Evolutionary conservation across 2,888 invertebrate genomes (phyloP).

Genomic region (Cephus pulcher): DNA sequence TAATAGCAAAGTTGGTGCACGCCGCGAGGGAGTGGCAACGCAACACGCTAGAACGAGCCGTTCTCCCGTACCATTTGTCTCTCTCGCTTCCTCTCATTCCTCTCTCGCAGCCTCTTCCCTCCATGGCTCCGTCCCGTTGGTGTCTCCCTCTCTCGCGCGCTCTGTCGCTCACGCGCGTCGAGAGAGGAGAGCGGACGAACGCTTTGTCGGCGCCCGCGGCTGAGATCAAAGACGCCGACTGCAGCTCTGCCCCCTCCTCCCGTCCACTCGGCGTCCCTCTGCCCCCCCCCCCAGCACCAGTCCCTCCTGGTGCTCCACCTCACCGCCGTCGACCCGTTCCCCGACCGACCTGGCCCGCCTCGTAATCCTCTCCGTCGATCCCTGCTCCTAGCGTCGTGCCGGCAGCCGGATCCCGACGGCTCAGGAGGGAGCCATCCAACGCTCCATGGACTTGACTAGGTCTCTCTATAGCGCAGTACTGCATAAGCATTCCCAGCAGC

Average conservation of each 20-base stretch:
- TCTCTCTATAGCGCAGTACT: background rate
- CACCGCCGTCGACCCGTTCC: conserved; percentile 22
- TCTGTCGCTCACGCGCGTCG: conserved; percentile 10
- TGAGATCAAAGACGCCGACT: conserved; percentile 61
- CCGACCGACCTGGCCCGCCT: conserved; percentile 17
- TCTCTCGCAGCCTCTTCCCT: conserved; percentile 7
- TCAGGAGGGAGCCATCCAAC: background rate
- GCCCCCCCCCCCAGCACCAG: conserved; percentile 24
- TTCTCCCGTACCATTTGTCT: conserved; percentile 12
- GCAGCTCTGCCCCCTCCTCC: conserved; percentile 33
- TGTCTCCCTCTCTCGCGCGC: conserved; percentile 25
- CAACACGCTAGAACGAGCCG: conserved; percentile 47
- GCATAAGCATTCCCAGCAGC: background rate
- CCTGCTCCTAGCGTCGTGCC: conserved; percentile 16
- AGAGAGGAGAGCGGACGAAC: conserved; percentile 47
- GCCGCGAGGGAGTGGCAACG: conserved; percentile 52
- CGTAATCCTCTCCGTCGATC: conserved; percentile 20
- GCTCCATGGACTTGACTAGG: background rate
- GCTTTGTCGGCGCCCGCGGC: conserved; percentile 65
- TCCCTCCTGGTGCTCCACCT: conserved; percentile 38
- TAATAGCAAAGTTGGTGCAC: conserved; percentile 56
- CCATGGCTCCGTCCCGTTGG: conserved; percentile 23
- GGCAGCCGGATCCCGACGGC: background rate
- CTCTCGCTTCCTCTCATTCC: conserved; percentile 17
- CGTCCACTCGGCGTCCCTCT: conserved; percentile 14